Percentiles rank a stretch among this genome's conserved stretches.
These are phyloP conservation scores for Scrobipalpa atriplicella DNA, from an alignment of 2,888 invertebrate genomes.

Conservation along the genomic window DNA sequence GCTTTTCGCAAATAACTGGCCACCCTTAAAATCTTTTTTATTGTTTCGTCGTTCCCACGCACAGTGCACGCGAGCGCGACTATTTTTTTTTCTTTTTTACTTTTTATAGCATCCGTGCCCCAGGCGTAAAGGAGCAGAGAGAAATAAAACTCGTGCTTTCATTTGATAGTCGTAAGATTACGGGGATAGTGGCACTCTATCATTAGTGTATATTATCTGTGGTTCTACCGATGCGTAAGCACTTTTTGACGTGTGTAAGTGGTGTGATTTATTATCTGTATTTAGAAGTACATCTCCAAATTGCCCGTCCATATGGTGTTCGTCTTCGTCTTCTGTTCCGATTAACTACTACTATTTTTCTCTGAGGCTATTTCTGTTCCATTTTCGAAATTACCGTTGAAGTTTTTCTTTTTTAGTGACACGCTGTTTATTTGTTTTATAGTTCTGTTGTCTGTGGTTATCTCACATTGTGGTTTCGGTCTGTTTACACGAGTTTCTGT, in stretches of 20 bases:
- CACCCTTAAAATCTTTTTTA: conserved; percentile 64
- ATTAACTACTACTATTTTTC: conserved; percentile 45
- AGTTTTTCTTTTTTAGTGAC: conserved; percentile 31
- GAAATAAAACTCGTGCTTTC: conserved; percentile 60
- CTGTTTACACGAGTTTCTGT: conserved; percentile 15
- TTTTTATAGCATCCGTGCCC: conserved; percentile 69
- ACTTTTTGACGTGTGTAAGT: conserved; percentile 68
- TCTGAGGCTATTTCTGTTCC: conserved; percentile 40
- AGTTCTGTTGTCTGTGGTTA: conserved; percentile 19
- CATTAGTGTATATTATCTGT: conserved; percentile 68
- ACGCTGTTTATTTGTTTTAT: conserved; percentile 26
- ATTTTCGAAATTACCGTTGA: conserved; percentile 39
- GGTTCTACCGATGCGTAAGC: conserved; percentile 64
- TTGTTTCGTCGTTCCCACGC: conserved; percentile 74
- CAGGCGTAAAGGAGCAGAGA: conserved; percentile 62
- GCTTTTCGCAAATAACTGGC: conserved; percentile 62
- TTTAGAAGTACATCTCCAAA: conserved; percentile 48
- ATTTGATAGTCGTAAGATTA: conserved; percentile 73
- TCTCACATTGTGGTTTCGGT: conserved; percentile 20
- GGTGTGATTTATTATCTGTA: conserved; percentile 66
- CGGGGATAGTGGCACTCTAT: conserved; percentile 59
- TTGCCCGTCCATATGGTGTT: conserved; percentile 50
- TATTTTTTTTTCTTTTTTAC: conserved; percentile 51
- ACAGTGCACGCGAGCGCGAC: conserved; percentile 67
- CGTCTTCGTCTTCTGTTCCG: conserved; percentile 39